Conservation (phyloP, 2,797 vertebrate species). For the Labeo calbasu region DNA sequence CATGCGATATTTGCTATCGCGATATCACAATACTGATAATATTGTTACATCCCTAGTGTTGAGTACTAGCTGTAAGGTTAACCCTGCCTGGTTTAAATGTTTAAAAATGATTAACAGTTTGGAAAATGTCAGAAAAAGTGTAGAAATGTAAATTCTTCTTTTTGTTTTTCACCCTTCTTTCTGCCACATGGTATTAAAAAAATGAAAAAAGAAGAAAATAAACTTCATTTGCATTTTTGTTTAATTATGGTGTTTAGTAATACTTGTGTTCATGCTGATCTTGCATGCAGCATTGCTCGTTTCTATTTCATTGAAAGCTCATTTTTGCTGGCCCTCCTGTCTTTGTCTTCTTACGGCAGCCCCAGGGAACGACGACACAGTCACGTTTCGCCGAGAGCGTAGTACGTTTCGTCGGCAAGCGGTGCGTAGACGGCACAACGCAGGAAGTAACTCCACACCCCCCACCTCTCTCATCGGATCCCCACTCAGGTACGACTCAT, state of each 20-base stretch:
- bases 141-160: too few relatives aligned
- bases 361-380: slow-evolving; percentile 92
- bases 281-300: background rate
- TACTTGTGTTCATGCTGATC: background rate
- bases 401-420: slow-evolving; percentile 99
- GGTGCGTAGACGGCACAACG: slow-evolving; percentile 97
- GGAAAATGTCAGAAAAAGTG: too few relatives aligned
- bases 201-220: too few relatives aligned
- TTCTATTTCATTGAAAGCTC: background rate
- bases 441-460: slow-evolving; percentile 98
- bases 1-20: too few relatives aligned
- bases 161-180: too few relatives aligned
- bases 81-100: too few relatives aligned
- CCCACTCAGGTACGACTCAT: slow-evolving; percentile 93
- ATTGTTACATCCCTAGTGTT: too few relatives aligned
- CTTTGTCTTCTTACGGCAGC: slow-evolving; percentile 85
- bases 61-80: too few relatives aligned
- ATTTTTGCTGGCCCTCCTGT: slow-evolving; percentile 39
- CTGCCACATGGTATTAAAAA: too few relatives aligned
- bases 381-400: slow-evolving; percentile 96
- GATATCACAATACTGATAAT: too few relatives aligned
- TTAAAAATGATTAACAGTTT: too few relatives aligned
- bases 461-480: slow-evolving; percentile 98
- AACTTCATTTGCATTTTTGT: background rate
- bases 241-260: background rate